Evolutionary conservation across 2,888 invertebrate genomes (phyloP).

Genomic region (Drymonia ruficornis): DNA sequence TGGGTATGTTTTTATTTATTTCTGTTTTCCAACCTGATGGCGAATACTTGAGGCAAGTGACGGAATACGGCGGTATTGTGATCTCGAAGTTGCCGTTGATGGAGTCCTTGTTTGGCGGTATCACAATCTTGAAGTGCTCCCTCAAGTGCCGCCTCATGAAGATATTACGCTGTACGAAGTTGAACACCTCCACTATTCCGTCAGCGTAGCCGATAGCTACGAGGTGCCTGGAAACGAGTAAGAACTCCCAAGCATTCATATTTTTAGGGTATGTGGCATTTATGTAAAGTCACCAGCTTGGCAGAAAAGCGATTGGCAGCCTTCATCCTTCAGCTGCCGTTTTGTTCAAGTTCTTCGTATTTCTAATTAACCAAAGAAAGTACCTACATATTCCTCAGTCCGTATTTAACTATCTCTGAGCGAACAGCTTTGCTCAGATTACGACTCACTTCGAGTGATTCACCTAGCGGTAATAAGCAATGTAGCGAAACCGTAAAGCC

Average conservation of each 20-base stretch:
- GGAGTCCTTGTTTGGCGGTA: conserved; percentile 65
- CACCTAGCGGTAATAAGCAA: too few relatives aligned
- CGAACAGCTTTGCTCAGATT: too few relatives aligned
- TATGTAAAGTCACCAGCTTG: too few relatives aligned
- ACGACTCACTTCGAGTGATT: too few relatives aligned
- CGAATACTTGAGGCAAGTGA: conserved; percentile 82
- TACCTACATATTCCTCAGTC: too few relatives aligned
- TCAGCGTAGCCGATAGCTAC: conserved; percentile 76
- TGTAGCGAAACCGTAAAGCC: conserved; percentile 11
- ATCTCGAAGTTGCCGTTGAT: conserved; percentile 55
- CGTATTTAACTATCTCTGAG: too few relatives aligned
- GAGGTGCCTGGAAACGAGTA: conserved; percentile 61
- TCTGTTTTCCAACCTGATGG: conserved; percentile 73
- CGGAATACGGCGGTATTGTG: conserved; percentile 56
- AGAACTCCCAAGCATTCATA: too few relatives aligned
- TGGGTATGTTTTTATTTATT: neutral
- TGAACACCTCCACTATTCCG: conserved; percentile 72
- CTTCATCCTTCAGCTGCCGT: too few relatives aligned
- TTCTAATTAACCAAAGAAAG: too few relatives aligned
- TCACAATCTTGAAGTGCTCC: conserved; percentile 55
- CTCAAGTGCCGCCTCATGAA: conserved; percentile 59
- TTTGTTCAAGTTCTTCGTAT: too few relatives aligned
- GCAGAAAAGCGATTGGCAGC: too few relatives aligned
- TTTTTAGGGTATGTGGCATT: neutral
- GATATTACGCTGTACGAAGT: conserved; percentile 68